phyloP scores from a whole-genome alignment of 2,797 vertebrate genomes.

The Sebastes itinus region DNA sequence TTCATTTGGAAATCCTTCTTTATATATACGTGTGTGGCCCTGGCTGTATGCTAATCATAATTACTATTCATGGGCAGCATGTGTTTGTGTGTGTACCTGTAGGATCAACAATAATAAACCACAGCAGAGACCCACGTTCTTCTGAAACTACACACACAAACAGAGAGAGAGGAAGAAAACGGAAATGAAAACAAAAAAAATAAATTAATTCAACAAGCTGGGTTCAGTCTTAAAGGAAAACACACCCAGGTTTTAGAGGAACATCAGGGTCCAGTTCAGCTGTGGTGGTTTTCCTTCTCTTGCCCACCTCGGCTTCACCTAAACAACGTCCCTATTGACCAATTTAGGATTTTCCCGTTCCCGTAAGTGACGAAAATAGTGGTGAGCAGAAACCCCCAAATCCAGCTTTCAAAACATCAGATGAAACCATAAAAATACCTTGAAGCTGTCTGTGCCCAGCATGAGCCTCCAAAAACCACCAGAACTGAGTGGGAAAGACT shows the following conservation, averaged over 20 bases:
- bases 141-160: constrained; percentile 64
- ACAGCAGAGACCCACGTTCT: constrained; percentile 43
- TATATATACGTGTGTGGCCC: constrained; percentile 36
- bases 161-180: constrained; percentile 19
- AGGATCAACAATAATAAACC: constrained; percentile 83
- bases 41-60: constrained; percentile 69
- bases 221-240: constrained; percentile 12
- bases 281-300: not conserved
- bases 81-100: constrained; percentile 71
- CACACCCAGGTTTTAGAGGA: not conserved
- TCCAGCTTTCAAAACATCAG: constrained; percentile 34
- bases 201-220: constrained; percentile 5
- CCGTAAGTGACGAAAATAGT: constrained; percentile 35
- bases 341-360: constrained; percentile 26
- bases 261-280: not conserved
- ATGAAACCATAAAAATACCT: not conserved
- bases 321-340: not conserved
- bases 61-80: constrained; percentile 66
- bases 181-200: constrained; percentile 38
- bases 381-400: not conserved
- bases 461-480: not conserved
- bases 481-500: not conserved
- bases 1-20: constrained; percentile 68
- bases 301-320: not conserved
- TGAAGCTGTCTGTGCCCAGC: not conserved